phyloP scores from a whole-genome alignment of 2,888 invertebrate genomes.

The Labia minor region DNA sequence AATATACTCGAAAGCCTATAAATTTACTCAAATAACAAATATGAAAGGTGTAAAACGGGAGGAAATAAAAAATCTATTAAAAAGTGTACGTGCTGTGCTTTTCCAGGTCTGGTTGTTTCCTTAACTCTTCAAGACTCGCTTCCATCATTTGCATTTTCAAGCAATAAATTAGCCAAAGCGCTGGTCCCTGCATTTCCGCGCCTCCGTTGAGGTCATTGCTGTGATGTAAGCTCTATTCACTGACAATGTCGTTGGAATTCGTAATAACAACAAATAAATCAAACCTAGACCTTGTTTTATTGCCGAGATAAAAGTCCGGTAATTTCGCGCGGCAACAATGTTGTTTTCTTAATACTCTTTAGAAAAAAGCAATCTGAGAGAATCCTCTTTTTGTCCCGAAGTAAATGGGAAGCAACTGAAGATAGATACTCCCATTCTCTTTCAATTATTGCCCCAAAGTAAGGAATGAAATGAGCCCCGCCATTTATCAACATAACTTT shows the following conservation, averaged over 20 bases:
- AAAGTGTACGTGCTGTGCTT: conserved; percentile 5
- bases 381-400: no score
- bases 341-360: no score
- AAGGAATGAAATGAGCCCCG: no score
- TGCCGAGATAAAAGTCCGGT: no score
- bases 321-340: no score
- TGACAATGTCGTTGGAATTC: background rate
- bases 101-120: background rate
- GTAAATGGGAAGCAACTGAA: no score
- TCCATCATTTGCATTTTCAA: background rate
- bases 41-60: conserved; percentile 4
- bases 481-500: no score
- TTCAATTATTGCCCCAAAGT: no score
- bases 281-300: background rate
- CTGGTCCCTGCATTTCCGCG: background rate
- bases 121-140: background rate
- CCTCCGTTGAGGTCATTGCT: background rate
- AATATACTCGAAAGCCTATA: background rate
- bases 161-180: conserved; percentile 4
- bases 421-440: no score
- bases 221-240: conserved; percentile 2
- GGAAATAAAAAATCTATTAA: conserved; percentile 13
- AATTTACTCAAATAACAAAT: conserved; percentile 6
- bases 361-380: no score
- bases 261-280: conserved; percentile 8